Percentiles rank a stretch among this genome's conserved stretches.
Conservation (phyloP, 2,797 vertebrate species). For the Buphagus erythrorhynchus region DNA sequence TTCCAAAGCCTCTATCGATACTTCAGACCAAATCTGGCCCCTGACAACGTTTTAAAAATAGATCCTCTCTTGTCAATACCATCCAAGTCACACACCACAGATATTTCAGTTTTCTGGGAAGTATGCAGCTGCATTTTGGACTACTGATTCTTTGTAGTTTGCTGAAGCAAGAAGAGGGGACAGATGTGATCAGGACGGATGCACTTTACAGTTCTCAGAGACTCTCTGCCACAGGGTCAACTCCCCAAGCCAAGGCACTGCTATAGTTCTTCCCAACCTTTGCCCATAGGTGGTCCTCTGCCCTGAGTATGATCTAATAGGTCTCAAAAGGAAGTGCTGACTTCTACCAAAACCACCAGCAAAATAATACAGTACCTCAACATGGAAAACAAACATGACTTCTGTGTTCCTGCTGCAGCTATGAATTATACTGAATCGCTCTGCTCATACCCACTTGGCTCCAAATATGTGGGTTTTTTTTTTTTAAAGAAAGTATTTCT, state of each 20-base stretch:
- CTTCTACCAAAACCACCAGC: background rate
- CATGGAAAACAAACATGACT: background rate
- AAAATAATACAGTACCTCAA: background rate
- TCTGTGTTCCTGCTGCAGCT: background rate
- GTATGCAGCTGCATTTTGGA: background rate
- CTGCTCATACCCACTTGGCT: conserved; percentile 46
- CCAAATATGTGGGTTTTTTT: background rate
- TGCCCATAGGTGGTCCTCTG: background rate
- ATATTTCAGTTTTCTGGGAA: background rate
- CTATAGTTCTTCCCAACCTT: background rate
- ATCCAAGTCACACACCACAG: background rate
- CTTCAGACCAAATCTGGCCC: background rate
- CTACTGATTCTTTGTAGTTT: background rate
- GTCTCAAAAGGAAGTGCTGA: background rate
- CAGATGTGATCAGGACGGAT: background rate
- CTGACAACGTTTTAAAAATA: background rate
- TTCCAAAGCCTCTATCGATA: background rate
- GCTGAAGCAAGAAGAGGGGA: background rate
- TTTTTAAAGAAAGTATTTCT: conserved; percentile 16
- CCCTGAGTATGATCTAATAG: background rate
- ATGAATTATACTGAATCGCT: conserved; percentile 12
- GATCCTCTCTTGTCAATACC: background rate
- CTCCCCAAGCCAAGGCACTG: background rate
- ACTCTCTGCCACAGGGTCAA: background rate
- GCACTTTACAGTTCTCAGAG: background rate